Evolutionary conservation across 2,797 vertebrate genomes (phyloP), one percentile per base, ranked within the genome.

Genomic region (Trematocara caparti): DNA sequence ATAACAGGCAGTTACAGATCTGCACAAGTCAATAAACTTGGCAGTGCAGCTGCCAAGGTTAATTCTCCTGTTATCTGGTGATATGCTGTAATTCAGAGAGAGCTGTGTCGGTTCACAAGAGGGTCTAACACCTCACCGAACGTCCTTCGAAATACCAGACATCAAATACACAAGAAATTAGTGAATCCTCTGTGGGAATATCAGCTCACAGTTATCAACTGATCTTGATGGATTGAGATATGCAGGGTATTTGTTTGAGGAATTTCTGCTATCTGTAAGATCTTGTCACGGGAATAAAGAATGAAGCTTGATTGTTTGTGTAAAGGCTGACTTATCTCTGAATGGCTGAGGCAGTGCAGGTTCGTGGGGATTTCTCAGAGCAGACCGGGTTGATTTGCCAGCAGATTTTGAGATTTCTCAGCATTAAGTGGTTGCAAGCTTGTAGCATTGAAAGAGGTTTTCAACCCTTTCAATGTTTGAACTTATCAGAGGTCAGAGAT

Each of bases 281-380:
- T 90, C 81, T 82, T 77, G 88, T 90, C 86, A 88, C 78, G 79
- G 75, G 80, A 89, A 76, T 83, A 81, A 82, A 82, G 79, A 89
- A 82, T 82, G 64, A 83, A 74, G 76, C 78, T 10, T 24, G 83
- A 76, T 55, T 76, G 84, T 81, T 89, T 82, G 86, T 82, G 59
- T 38, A 73, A 62, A 85, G 6, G 32, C 40, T 47, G 64, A 62
- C 24, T 88, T 85, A 87, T 90, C 84, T 88, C 11, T 76, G 53
- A 72, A n/a, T 51, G 32, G 36, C 78, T 83, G 30, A 73, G 76
- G 73, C 27, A n/a, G 13, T 59, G 80, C 73, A 80, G 50, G 64
- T 75, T 84, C 36, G 47, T 5, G 13, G 57, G 59, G 51, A 75
- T 84, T 73, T 76, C 21, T 83, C 24, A 48, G 73, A 49, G 34